Evolutionary conservation across 2,888 invertebrate species (phyloP).

Genomic region (Polymixis lichenea): DNA sequence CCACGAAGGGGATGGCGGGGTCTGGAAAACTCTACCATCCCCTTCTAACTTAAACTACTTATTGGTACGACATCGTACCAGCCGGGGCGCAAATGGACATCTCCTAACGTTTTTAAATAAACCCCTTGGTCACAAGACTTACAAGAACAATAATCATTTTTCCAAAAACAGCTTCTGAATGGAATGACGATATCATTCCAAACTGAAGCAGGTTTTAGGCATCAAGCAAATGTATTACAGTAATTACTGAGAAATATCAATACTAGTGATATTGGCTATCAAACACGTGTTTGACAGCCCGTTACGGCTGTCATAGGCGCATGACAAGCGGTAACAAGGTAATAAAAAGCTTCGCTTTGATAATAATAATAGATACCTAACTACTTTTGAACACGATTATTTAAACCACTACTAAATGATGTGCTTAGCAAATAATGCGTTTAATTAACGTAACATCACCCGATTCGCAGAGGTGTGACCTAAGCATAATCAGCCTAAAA

Average conservation of each 20-base stretch:
- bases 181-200: not conserved
- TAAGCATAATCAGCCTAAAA: not conserved
- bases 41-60: too few relatives aligned
- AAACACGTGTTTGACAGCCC: conserved; percentile 4
- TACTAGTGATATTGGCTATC: not conserved
- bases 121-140: not conserved
- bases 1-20: not conserved
- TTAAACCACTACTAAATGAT: not conserved
- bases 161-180: not conserved
- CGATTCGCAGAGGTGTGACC: not conserved
- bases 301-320: conserved; percentile 1
- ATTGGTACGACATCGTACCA: too few relatives aligned
- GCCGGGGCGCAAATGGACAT: too few relatives aligned
- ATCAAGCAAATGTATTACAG: too few relatives aligned
- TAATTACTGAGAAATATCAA: too few relatives aligned
- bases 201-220: not conserved
- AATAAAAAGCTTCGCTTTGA: not conserved
- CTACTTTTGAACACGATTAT: not conserved
- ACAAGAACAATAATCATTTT: not conserved
- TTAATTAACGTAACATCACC: not conserved
- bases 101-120: too few relatives aligned
- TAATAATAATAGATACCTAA: not conserved
- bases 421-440: not conserved
- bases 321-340: not conserved
- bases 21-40: not conserved